Evolutionary conservation across 2,113 vertebrate species (phyloP).

Genomic region (Leptosomus discolor): DNA sequence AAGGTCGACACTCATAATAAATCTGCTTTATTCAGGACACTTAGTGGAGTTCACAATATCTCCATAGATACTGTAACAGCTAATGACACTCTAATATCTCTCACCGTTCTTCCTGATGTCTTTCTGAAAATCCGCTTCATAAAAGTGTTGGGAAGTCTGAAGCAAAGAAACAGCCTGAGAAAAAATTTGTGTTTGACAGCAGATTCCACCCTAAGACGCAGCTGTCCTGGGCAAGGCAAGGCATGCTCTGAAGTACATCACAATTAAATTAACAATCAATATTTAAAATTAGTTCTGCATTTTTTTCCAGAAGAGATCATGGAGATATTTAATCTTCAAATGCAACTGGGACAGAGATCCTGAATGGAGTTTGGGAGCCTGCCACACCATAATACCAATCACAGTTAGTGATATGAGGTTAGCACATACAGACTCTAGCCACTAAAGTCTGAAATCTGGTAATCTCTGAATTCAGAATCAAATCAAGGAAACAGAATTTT

Average conservation of each 20-base stretch:
- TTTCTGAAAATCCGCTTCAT: not conserved
- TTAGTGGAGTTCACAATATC: not conserved
- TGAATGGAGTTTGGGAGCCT: not conserved
- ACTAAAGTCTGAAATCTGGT: not conserved
- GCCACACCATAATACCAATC: not conserved
- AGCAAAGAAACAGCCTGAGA: not conserved
- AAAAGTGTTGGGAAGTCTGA: not conserved
- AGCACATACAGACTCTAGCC: fast-evolving
- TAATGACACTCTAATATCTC: not conserved
- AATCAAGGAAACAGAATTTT: not conserved
- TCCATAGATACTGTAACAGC: not conserved
- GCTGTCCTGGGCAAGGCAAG: not conserved
- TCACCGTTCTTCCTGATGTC: not conserved
- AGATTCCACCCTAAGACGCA: not conserved
- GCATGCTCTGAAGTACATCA: not conserved
- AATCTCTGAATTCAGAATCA: not conserved
- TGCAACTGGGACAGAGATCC: not conserved
- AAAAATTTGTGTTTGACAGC: not conserved
- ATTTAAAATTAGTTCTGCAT: not conserved
- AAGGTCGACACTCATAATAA: not conserved
- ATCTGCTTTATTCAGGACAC: not conserved
- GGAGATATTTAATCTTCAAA: not conserved
- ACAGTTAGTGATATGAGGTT: fast-evolving
- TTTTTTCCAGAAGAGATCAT: not conserved
- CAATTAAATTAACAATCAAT: not conserved